Conservation (phyloP, 1,140 invertebrate genomes). For the Spodoptera frugiperda region DNA sequence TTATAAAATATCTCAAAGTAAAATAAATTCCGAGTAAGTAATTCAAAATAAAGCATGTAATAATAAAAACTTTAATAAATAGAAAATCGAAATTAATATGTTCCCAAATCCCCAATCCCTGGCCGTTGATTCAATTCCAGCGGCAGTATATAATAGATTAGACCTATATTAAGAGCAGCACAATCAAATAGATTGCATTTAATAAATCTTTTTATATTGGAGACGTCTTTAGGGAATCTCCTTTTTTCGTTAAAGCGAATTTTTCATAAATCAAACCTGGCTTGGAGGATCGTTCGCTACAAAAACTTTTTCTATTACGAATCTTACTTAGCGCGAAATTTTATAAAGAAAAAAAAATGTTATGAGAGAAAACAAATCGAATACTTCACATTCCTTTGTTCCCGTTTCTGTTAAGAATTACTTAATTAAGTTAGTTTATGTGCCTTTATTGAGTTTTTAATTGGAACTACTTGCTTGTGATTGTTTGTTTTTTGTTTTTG, state of each 20-base stretch:
- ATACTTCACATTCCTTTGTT: constrained; percentile 14
- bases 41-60: too few species aligned
- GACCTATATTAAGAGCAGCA: constrained; percentile 1
- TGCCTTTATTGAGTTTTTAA: not conserved
- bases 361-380: constrained; percentile 36
- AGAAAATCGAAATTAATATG: not conserved
- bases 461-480: not conserved
- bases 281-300: constrained; percentile 30
- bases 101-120: not conserved
- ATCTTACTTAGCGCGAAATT: constrained; percentile 49
- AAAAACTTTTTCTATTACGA: constrained; percentile 59
- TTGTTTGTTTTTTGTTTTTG: not conserved
- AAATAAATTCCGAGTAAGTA: too few species aligned
- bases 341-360: constrained; percentile 13
- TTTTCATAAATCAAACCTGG: constrained; percentile 51
- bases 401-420: not conserved
- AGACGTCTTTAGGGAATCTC: constrained; percentile 26
- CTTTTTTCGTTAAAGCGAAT: constrained; percentile 45
- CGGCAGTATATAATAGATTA: not conserved
- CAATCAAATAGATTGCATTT: constrained; percentile 34
- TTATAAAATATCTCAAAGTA: too few species aligned
- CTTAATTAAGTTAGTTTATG: not conserved
- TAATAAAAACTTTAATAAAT: not conserved
- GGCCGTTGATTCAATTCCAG: constrained; percentile 2
- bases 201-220: constrained; percentile 48